Base-by-base conservation (phyloP, 1,140 invertebrate species). In the Drosophila jambulina region DNA sequence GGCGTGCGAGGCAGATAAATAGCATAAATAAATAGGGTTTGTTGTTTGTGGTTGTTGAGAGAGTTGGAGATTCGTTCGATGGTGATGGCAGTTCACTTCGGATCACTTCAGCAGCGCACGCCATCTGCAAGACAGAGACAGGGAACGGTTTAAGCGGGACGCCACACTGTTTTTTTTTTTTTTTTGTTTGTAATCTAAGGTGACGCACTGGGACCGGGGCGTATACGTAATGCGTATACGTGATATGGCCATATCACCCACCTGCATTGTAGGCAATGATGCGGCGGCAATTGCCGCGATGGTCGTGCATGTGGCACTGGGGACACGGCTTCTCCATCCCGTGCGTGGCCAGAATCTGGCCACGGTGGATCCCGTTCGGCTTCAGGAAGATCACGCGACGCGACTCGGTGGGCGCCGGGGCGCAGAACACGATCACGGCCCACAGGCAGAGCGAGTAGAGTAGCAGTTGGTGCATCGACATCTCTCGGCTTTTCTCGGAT, bases 331-430 rank as follows among this genome's bases (percentile, higher is more conserved):
- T 83, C 53, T 81, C 78, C 67, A 86, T 67, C 4, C 70, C 54
- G 10, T 78, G 81, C 7, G 87, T 79, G 32, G 86, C 65, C 43
- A 92, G 58, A 23, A 92, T 92, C 56, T 92, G 91, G 15, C 91
- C 82, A 1, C 75, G 80, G 13, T 77, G 67, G 3, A 92, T 81
- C 10, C 62, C 62, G 4, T 71, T 82, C 17, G 81, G 79, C 1
- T 78, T 88, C 23, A 92, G 58, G 53, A 92, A 92, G 51, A 92
- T 92, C n/a, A 92, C 87, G 17, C 87, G 91, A 27, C 91, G 82
- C 32, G 87, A 72, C 57, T 92, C 91, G 15, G 58, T 80, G 3
- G 75, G 57, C 17, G 65, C 53, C 7, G 91, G 75, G 10, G 76
- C 78, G 34, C 86, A 88, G 32, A 87, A 48, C 27, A 92, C 76